Conservation (phyloP, 2,888 invertebrate species). For the Xestia ashworthii region DNA sequence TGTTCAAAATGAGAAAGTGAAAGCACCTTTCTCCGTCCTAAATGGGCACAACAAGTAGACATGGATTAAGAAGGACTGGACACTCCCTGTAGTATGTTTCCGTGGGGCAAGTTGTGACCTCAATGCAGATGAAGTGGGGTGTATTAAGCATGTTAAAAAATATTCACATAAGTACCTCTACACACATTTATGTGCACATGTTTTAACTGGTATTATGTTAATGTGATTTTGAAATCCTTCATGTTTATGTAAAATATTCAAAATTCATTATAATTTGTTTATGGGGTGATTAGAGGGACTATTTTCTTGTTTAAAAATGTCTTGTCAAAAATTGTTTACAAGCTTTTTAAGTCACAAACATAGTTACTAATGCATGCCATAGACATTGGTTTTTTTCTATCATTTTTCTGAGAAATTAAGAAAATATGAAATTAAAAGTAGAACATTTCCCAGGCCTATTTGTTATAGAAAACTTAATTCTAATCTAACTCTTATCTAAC, state of each 20-base stretch:
- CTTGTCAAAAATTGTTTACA: not conserved
- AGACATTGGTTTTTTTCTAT: too few relatives aligned
- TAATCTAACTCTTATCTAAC: conserved; percentile 7
- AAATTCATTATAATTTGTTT: not conserved
- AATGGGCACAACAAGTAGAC: not conserved
- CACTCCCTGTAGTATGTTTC: not conserved
- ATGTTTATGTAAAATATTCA: not conserved
- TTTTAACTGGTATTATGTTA: not conserved
- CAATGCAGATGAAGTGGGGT: not conserved
- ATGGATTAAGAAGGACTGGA: not conserved
- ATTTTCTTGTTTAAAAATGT: not conserved
- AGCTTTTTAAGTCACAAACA: not conserved
- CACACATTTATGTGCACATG: conserved; percentile 6
- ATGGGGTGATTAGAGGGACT: not conserved
- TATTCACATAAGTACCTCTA: not conserved
- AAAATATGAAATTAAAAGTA: not conserved
- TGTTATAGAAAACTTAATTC: not conserved
- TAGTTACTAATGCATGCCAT: not conserved
- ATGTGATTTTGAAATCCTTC: not conserved
- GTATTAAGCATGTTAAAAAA: too few relatives aligned
- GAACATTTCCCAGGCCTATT: not conserved
- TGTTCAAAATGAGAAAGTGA: not conserved
- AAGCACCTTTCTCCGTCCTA: not conserved
- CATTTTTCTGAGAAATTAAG: too few relatives aligned
- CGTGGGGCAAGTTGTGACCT: not conserved